These are phyloP conservation scores for Callionymus lyra DNA, from an alignment of 2,113 vertebrate genomes.

Conservation along the genomic window DNA sequence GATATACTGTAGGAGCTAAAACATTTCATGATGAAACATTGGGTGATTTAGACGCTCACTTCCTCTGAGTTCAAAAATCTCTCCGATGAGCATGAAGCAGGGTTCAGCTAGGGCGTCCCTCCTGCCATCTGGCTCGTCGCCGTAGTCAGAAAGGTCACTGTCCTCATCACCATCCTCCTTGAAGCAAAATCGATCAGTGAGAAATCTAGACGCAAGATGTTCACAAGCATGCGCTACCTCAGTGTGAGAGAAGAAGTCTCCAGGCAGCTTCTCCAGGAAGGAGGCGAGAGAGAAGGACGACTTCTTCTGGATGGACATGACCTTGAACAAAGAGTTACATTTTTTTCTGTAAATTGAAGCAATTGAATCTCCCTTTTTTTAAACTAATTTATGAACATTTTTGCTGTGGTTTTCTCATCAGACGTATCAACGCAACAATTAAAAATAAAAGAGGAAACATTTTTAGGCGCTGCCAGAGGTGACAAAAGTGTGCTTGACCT, in stretches of 20 bases:
- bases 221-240: conserved; percentile 62
- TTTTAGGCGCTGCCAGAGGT: too few relatives aligned
- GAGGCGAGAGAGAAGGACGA: conserved; percentile 87
- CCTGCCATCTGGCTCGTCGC: conserved; percentile 83
- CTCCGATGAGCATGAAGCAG: conserved; percentile 96
- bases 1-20: too few relatives aligned
- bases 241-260: conserved; percentile 94
- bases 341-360: neutral
- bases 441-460: too few relatives aligned
- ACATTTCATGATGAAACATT: neutral
- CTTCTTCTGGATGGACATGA: conserved; percentile 92
- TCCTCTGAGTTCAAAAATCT: conserved; percentile 97
- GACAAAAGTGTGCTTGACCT: neutral
- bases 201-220: neutral
- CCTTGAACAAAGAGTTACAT: conserved; percentile 60
- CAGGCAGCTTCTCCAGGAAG: conserved; percentile 90
- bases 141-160: conserved; percentile 88
- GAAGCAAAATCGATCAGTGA: neutral
- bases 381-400: neutral
- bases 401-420: neutral
- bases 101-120: conserved; percentile 90
- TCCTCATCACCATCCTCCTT: conserved; percentile 62
- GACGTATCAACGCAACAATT: neutral
- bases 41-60: conserved; percentile 73
- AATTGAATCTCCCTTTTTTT: too few relatives aligned